phyloP scores from a whole-genome alignment of 2,888 invertebrate genomes.

The Cryptophagus acutangulus region DNA sequence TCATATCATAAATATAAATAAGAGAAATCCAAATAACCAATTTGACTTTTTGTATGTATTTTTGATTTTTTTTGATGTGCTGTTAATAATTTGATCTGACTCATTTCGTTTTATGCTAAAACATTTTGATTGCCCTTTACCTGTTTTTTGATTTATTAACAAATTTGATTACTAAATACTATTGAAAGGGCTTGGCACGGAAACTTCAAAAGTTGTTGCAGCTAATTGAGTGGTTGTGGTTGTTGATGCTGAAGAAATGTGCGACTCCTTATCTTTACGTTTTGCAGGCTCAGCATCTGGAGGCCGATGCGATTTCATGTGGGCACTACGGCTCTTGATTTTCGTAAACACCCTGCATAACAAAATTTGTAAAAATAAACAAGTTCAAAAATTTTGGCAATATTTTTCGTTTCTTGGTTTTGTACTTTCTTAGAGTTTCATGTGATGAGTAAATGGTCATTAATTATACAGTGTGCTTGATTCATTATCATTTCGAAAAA shows the following conservation, averaged over 20 bases:
- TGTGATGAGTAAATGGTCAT: too few species aligned
- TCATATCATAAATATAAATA: too few species aligned
- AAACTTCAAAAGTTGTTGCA: slow-evolving; percentile 37
- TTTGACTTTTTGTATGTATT: slow-evolving; percentile 3
- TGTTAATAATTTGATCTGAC: slow-evolving; percentile 37
- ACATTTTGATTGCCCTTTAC: slow-evolving; percentile 44
- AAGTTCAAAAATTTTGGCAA: too few species aligned
- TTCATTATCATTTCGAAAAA: too few species aligned
- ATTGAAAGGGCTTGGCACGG: slow-evolving; percentile 47
- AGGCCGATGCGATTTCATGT: slow-evolving; percentile 98
- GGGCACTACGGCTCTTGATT: slow-evolving; percentile 98
- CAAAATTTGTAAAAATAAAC: too few species aligned
- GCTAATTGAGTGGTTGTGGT: slow-evolving; percentile 8
- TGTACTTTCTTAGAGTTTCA: too few species aligned
- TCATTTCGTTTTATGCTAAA: slow-evolving; percentile 26
- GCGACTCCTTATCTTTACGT: slow-evolving; percentile 28
- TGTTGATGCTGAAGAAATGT: slow-evolving; percentile 20
- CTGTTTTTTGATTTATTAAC: slow-evolving; percentile 33
- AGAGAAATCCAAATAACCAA: too few species aligned
- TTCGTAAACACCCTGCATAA: slow-evolving; percentile 87
- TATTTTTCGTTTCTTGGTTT: too few species aligned
- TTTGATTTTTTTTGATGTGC: slow-evolving; percentile 21
- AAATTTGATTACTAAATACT: slow-evolving; percentile 38
- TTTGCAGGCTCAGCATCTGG: slow-evolving; percentile 69
- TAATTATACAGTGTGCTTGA: too few species aligned